Evolutionary conservation across 2,888 invertebrate species (phyloP), one percentile per base, ranked within the genome.

Genomic region (Dendrolimus pini): DNA sequence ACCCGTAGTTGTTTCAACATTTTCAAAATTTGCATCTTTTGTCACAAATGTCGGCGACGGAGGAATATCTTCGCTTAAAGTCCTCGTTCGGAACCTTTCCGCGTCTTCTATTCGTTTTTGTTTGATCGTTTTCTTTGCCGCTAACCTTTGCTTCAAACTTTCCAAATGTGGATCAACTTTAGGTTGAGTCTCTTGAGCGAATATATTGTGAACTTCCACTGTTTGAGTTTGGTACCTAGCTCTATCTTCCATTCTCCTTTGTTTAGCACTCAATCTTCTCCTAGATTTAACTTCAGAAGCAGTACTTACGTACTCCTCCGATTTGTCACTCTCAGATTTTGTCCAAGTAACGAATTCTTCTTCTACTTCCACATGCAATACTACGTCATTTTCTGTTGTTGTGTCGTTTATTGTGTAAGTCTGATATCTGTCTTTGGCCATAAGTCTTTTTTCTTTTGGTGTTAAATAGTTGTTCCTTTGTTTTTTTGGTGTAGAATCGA

Each of bases 381-480:
- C 76, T 1, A 78, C 69, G 9, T 84, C 85, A 54, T 62, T 74
- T 54, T 83, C 86, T 0, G 82, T 69, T 1, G 76, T 78, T 3
- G 77, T 78, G 58, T 93, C 94, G 0, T 93, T 94, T 53, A 96
- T 95, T 0, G 96, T 96, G 74, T 96, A 97, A 0, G 96, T 97
- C 76, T 94, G 95, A 75, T 94, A 96, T 61, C 97, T 93, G 69
- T 97, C 96, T 74, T 95, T 95, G 1, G 94, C 93, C 52, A 94
- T 80, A 65, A 93, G 93, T 53, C 96, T 88, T 71, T 94, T 94
- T 74, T 96, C 96, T 78, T 95, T 96, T 0, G 96, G 95, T 0
- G 96, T 96, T 60, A 95, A 73, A 56, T 85, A 89, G 54, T 85
- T 80, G 1, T 85, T 85, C 58, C 86, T 80, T 41, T 90, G 91